Conservation (phyloP, 2,888 invertebrate species). For the Caenorhabditis zanzibari region DNA sequence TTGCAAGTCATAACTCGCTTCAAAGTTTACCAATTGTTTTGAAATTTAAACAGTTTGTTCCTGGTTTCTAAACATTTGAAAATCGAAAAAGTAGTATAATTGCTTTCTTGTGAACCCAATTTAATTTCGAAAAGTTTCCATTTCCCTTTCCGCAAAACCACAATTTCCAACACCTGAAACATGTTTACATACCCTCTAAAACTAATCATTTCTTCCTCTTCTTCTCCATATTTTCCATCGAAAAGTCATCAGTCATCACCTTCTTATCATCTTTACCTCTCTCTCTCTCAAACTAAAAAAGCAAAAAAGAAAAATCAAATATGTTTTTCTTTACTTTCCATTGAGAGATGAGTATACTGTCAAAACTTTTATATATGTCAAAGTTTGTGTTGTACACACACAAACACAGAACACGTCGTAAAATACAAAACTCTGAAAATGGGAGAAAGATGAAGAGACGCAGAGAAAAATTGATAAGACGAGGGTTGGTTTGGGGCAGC, state of each 20-base stretch:
- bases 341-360: not conserved
- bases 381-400: slow-evolving; percentile 5
- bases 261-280: slow-evolving; percentile 26
- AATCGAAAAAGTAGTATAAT: too few species aligned
- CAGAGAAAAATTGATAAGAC: slow-evolving; percentile 21
- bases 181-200: slow-evolving; percentile 12
- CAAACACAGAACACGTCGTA: slow-evolving; percentile 37
- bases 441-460: not conserved
- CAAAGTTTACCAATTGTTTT: too few species aligned
- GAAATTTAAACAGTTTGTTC: too few species aligned
- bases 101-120: too few species aligned
- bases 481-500: not conserved
- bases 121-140: not conserved
- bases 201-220: slow-evolving; percentile 12
- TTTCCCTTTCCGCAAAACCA: not conserved
- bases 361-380: not conserved
- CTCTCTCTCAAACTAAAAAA: not conserved
- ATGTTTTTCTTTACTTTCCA: not conserved
- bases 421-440: slow-evolving; percentile 35
- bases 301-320: not conserved
- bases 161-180: not conserved
- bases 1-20: too few species aligned
- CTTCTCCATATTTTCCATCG: not conserved
- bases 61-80: too few species aligned
- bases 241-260: slow-evolving; percentile 44